Conservation (phyloP, 2,113 vertebrate species). For the Sitta europaea region DNA sequence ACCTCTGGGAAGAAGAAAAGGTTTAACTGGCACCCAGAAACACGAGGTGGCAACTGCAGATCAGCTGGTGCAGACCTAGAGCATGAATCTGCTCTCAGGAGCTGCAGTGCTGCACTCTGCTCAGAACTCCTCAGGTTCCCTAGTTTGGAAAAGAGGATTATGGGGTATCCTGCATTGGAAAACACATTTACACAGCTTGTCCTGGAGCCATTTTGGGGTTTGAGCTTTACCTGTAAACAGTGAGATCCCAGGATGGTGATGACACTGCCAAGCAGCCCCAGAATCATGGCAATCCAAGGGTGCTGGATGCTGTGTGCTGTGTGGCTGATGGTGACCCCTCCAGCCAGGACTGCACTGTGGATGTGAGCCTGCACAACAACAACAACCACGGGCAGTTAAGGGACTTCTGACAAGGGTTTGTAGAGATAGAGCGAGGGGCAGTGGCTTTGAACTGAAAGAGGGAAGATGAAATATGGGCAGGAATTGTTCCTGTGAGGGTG, state of each 20-base stretch:
- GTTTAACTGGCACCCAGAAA: neutral
- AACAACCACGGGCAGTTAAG: rapidly evolving
- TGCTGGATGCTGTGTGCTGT: constrained; percentile 49
- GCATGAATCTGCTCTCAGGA: neutral
- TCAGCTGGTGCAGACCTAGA: neutral
- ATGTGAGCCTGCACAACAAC: constrained; percentile 74
- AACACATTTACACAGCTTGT: neutral
- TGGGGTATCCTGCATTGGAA: neutral
- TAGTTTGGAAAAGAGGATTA: neutral
- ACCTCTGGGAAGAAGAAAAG: constrained; percentile 65
- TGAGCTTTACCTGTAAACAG: constrained; percentile 76
- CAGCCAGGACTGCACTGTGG: constrained; percentile 81
- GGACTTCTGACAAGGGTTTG: neutral
- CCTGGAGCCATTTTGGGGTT: neutral
- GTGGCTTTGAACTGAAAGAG: neutral
- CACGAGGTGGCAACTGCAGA: neutral
- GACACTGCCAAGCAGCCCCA: constrained; percentile 78
- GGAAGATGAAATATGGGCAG: neutral
- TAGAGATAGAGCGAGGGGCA: no score
- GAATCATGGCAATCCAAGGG: constrained; percentile 85
- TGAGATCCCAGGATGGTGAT: constrained; percentile 70
- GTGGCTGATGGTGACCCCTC: constrained; percentile 78
- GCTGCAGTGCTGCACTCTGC: neutral
- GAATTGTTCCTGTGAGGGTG: neutral
- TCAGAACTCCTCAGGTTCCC: neutral